A percentile compares a stretch with the other conserved stretches of the same genome.
These are phyloP conservation scores for Eretmocerus hayati DNA, from an alignment of 2,888 invertebrate genomes.

Conservation along the genomic window DNA sequence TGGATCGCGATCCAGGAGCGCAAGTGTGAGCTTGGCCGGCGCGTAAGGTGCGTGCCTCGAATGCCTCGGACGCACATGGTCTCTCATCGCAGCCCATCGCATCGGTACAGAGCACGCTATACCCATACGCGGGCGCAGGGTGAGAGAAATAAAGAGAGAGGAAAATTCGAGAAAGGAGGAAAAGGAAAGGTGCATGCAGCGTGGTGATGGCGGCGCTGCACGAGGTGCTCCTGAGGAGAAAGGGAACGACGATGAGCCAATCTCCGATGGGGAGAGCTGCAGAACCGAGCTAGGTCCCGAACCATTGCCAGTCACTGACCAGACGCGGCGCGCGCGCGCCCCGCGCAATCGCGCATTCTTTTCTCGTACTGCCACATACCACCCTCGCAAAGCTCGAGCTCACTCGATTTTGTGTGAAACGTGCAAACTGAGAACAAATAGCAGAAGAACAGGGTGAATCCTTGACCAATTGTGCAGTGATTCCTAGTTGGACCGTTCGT, in stretches of 20 bases:
- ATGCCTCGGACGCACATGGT: too few species aligned
- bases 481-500: background rate
- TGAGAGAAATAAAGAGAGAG: too few species aligned
- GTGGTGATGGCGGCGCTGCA: background rate
- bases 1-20: too few species aligned
- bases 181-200: slow-evolving; percentile 1
- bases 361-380: background rate
- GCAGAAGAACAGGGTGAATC: background rate
- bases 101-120: too few species aligned
- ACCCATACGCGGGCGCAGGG: too few species aligned
- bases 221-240: slow-evolving; percentile 17
- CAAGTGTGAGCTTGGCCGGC: too few species aligned
- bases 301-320: slow-evolving; percentile 42
- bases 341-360: background rate
- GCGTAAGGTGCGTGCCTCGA: too few species aligned
- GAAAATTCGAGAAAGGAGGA: slow-evolving; percentile 24
- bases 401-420: background rate
- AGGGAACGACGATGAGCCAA: slow-evolving; percentile 13
- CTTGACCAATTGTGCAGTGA: background rate
- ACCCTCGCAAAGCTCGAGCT: background rate
- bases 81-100: too few species aligned
- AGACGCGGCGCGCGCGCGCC: slow-evolving; percentile 25
- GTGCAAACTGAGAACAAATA: background rate
- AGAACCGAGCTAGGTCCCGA: slow-evolving; percentile 22
- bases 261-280: slow-evolving; percentile 27